Percentiles rank a stretch among this genome's conserved stretches.
These are phyloP conservation scores for Epinephelus awoara DNA, from an alignment of 2,797 vertebrate species.

Conservation along the genomic window DNA sequence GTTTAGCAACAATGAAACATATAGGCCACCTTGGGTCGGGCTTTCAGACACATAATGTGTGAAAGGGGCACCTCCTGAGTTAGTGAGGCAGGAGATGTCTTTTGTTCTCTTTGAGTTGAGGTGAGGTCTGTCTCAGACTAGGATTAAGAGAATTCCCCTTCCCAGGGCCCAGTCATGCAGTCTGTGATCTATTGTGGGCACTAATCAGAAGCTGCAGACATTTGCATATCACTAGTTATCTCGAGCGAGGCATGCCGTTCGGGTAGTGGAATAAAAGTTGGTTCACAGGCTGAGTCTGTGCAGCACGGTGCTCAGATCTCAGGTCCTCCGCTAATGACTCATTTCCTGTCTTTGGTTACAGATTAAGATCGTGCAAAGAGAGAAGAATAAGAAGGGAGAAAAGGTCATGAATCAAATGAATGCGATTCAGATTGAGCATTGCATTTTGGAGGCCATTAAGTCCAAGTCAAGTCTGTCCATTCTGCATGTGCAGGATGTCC, in stretches of 20 bases:
- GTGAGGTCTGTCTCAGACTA: constrained; percentile 76
- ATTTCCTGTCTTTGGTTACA: constrained; percentile 68
- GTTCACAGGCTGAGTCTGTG: constrained; percentile 30
- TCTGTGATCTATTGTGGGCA: constrained; percentile 60
- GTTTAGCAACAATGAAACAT: constrained; percentile 49
- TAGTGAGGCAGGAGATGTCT: constrained; percentile 66
- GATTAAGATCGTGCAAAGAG: constrained; percentile 47
- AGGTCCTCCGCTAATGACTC: constrained; percentile 65
- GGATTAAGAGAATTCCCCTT: constrained; percentile 69
- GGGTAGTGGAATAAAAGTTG: constrained; percentile 25
- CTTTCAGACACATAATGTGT: constrained; percentile 59
- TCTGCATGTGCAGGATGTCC: constrained; percentile 68
- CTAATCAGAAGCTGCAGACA: constrained; percentile 59
- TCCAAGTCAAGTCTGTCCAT: constrained; percentile 26
- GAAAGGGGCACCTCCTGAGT: constrained; percentile 66
- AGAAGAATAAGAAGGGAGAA: constrained; percentile 12
- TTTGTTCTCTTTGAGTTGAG: constrained; percentile 74
- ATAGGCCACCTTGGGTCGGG: constrained; percentile 44
- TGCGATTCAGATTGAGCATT: constrained; percentile 28
- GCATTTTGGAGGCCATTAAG: constrained; percentile 34
- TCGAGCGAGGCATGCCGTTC: constrained; percentile 26
- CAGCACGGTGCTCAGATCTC: constrained; percentile 37
- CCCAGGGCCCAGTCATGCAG: constrained; percentile 68
- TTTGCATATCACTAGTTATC: constrained; percentile 71
- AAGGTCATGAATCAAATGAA: constrained; percentile 39